These are phyloP conservation scores for Drosophila anceps DNA, from an alignment of 2,888 invertebrate species.

Conservation along the genomic window DNA sequence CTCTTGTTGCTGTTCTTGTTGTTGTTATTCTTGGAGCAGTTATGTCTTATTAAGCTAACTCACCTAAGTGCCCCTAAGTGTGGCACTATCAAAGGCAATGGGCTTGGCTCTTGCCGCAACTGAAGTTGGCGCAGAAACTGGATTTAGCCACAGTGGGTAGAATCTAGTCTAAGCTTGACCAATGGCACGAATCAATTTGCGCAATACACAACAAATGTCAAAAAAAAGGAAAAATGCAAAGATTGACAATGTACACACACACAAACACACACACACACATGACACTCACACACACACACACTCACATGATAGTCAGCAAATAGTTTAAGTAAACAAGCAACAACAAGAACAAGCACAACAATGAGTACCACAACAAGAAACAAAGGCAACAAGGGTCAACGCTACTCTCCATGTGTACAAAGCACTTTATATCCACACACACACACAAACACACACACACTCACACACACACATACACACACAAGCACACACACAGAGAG, in stretches of 20 bases:
- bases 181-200: slow-evolving; percentile 56
- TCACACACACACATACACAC: slow-evolving; percentile 11
- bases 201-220: slow-evolving; percentile 48
- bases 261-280: slow-evolving; percentile 9
- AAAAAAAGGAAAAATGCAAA: slow-evolving; percentile 28
- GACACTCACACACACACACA: slow-evolving; percentile 18
- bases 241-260: slow-evolving; percentile 19
- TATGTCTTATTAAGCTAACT: slow-evolving; percentile 53
- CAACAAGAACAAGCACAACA: slow-evolving; percentile 26
- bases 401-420: slow-evolving; percentile 62
- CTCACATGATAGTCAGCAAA: slow-evolving; percentile 50
- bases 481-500: slow-evolving; percentile 8
- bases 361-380: slow-evolving; percentile 27
- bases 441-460: slow-evolving; percentile 6
- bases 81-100: slow-evolving; percentile 20
- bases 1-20: not conserved
- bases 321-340: slow-evolving; percentile 68
- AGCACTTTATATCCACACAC: slow-evolving; percentile 56
- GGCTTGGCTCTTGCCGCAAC: slow-evolving; percentile 1
- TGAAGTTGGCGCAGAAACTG: too few species aligned
- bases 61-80: slow-evolving; percentile 43
- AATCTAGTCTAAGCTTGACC: slow-evolving; percentile 12
- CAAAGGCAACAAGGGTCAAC: slow-evolving; percentile 52
- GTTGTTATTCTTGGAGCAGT: slow-evolving; percentile 26
- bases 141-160: not conserved